Conservation (phyloP, 2,888 invertebrate species). For the Poecilus cupreus region DNA sequence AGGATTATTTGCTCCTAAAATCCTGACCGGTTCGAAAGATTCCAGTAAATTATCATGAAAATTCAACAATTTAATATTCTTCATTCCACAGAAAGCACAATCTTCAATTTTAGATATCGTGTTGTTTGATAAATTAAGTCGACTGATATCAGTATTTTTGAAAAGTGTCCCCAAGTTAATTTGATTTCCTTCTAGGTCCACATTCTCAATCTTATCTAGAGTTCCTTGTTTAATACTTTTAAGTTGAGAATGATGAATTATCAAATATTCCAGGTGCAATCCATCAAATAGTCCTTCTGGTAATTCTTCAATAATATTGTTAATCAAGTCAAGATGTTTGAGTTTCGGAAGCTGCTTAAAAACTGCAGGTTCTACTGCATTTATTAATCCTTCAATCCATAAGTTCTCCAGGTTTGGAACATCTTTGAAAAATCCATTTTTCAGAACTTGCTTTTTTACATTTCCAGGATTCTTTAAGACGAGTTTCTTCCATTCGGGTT, state of each 20-base stretch:
- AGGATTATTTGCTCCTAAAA: constrained; percentile 1
- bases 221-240: neutral
- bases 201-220: neutral
- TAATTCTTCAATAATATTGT: constrained; percentile 19
- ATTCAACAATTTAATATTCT: neutral
- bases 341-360: neutral
- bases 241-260: neutral
- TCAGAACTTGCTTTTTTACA: neutral
- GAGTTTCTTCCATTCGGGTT: constrained; percentile 13
- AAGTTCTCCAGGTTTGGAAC: constrained; percentile 21
- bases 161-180: neutral
- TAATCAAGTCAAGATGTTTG: neutral
- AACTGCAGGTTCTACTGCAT: neutral
- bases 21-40: constrained; percentile 6
- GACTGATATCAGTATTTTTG: neutral
- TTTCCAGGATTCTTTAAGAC: neutral
- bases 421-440: neutral
- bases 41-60: constrained; percentile 11
- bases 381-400: neutral
- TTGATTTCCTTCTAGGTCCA: neutral
- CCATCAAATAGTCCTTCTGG: constrained; percentile 2
- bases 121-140: constrained; percentile 16
- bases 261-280: neutral
- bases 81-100: constrained; percentile 23
- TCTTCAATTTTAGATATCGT: neutral